Evolutionary conservation across 2,888 invertebrate species (phyloP), one percentile per base, ranked within the genome.

Genomic region (Andrena bicolor): DNA sequence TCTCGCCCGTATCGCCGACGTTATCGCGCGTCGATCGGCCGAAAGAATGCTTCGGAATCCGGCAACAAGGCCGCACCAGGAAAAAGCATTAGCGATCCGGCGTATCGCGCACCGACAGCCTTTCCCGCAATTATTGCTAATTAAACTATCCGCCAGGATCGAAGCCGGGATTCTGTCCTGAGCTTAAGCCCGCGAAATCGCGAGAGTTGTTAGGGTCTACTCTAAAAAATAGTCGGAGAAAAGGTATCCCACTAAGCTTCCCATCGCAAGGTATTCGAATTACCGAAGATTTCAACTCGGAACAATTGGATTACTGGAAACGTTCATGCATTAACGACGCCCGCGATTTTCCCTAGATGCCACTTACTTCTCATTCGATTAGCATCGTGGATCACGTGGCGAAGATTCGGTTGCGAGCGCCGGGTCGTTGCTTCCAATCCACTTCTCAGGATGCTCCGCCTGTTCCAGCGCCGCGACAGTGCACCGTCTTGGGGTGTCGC

Each of bases 41-140:
- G n/a, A 81, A 81, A 86, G 23, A 86, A 79, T 79, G 49, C 69
- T 5, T 10, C 65, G 88, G 86, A 88, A 85, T 88, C 83, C 61
- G 60, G 80, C 74, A 80, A 78, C 84, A 83, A 78, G 80, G 76
- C 81, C 64, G 69, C 76, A 51, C 80, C 82, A 78, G 79, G 84
- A 63, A 83, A 81, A 83, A 80, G 81, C 83, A 86, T 86, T 81
- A 78, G 56, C 84, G 76, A 79, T 73, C 70, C 80, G 78, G 71
- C 58, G 61, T 60, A 51, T 20, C 51, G 20, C 72, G 56, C 66
- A 56, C 35, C 48, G 2, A 41, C 56, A 13, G 32, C 23, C 23
- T 20, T 23, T 56, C 51, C 65, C 26, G 79, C 71, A 82, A 81
- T 85, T 82, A 84, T 70, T 56, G 79, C 79, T 80, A 79, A 81